Evolutionary conservation across 2,888 invertebrate genomes (phyloP).

Genomic region (Xylota segnis): DNA sequence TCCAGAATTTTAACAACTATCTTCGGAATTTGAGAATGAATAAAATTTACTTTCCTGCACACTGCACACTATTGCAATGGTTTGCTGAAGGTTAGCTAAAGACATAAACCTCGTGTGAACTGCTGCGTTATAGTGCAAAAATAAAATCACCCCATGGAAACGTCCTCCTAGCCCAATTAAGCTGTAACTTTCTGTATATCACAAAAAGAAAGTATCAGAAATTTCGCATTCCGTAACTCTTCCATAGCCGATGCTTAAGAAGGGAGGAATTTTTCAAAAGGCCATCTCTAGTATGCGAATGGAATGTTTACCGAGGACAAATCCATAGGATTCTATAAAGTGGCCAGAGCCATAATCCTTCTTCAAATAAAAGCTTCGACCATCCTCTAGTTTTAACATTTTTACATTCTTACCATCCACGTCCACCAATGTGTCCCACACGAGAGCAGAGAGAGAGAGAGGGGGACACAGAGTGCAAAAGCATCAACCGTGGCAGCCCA

Average conservation of each 20-base stretch:
- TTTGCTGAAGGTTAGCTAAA: constrained; percentile 54
- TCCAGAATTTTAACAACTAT: constrained; percentile 46
- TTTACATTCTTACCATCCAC: constrained; percentile 49
- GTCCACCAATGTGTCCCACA: constrained; percentile 51
- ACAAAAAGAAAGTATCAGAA: constrained; percentile 51
- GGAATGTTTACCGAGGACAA: constrained; percentile 76
- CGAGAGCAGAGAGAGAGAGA: too few species aligned
- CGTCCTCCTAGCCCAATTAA: constrained; percentile 57
- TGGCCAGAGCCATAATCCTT: constrained; percentile 76
- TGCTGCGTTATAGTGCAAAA: too few species aligned
- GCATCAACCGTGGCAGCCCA: constrained; percentile 49
- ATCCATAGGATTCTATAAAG: constrained; percentile 75
- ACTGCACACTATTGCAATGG: constrained; percentile 29
- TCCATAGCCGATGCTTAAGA: constrained; percentile 14
- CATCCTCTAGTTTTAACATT: constrained; percentile 49
- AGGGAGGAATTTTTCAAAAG: constrained; percentile 40
- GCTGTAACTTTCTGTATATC: constrained; percentile 54
- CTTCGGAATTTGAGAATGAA: constrained; percentile 57
- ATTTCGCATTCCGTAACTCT: constrained; percentile 54
- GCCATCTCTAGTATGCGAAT: constrained; percentile 65
- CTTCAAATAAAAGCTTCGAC: constrained; percentile 66
- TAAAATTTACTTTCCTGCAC: constrained; percentile 44
- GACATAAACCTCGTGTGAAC: constrained; percentile 54
- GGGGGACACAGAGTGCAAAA: too few species aligned
- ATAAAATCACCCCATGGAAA: constrained; percentile 5